These are phyloP conservation scores for Dascyllus trimaculatus DNA, from an alignment of 2,113 vertebrate species.

Conservation along the genomic window DNA sequence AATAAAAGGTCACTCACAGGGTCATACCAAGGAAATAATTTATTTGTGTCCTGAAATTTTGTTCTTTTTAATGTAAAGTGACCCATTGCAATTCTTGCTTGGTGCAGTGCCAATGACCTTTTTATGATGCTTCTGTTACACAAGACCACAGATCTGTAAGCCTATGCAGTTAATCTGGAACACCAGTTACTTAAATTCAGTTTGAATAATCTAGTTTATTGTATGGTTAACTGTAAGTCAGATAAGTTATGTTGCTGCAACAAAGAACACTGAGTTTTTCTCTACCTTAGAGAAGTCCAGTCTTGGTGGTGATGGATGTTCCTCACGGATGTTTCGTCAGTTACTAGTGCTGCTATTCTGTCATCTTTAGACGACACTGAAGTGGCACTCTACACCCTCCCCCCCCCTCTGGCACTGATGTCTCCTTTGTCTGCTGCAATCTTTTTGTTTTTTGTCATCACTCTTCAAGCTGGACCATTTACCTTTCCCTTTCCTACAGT, in stretches of 20 bases:
- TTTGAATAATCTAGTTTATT: background rate
- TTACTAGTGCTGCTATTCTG: slow-evolving; percentile 38
- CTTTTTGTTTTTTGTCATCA: slow-evolving; percentile 14
- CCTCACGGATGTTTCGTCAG: slow-evolving; percentile 25
- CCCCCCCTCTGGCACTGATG: slow-evolving; percentile 23
- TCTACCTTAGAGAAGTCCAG: background rate
- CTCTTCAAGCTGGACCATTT: slow-evolving; percentile 21
- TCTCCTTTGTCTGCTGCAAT: slow-evolving; percentile 40
- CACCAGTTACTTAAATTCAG: too few species aligned
- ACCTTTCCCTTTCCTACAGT: slow-evolving; percentile 10
- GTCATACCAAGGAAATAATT: too few species aligned
- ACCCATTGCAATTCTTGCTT: too few species aligned
- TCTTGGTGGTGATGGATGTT: slow-evolving; percentile 7
- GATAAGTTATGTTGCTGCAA: background rate
- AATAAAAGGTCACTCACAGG: too few species aligned
- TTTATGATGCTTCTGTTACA: too few species aligned
- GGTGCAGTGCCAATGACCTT: too few species aligned
- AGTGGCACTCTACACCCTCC: slow-evolving; percentile 22
- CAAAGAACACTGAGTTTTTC: slow-evolving; percentile 1
- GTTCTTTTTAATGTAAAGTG: too few species aligned
- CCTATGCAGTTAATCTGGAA: too few species aligned
- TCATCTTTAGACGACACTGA: slow-evolving; percentile 42
- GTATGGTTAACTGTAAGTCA: background rate
- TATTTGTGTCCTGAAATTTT: too few species aligned
- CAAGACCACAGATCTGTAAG: too few species aligned